Evolutionary conservation across 2,888 invertebrate species (phyloP).

Genomic region (Apotomis turbidana): DNA sequence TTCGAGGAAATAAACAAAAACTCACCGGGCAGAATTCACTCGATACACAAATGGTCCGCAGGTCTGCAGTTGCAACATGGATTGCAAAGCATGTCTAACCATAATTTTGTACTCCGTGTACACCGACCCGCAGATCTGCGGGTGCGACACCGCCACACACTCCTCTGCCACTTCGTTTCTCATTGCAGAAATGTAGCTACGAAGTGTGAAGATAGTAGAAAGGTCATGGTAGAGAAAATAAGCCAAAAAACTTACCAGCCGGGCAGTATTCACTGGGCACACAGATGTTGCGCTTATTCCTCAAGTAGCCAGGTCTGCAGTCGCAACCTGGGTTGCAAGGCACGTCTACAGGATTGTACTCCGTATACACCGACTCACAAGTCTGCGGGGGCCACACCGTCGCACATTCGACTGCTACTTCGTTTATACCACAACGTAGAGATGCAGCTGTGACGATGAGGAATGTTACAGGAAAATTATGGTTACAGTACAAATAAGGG

Average conservation of each 20-base stretch:
- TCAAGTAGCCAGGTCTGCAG: conserved; percentile 34
- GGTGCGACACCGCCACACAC: no score
- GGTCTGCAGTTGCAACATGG: conserved; percentile 35
- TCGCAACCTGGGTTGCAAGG: conserved; percentile 33
- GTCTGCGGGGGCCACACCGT: conserved; percentile 7
- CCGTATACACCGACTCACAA: conserved; percentile 33
- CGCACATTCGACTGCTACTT: conserved; percentile 24
- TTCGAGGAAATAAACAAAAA: conserved; percentile 30
- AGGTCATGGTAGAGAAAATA: conserved; percentile 31
- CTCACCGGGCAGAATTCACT: conserved; percentile 29
- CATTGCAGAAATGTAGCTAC: conserved; percentile 51
- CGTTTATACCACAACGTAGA: conserved; percentile 28
- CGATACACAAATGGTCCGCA: conserved; percentile 31
- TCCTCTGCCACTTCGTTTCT: no score
- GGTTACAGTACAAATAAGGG: no score
- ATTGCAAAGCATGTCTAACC: conserved; percentile 5
- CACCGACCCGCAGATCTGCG: not conserved
- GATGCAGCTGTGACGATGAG: conserved; percentile 11
- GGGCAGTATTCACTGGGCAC: conserved; percentile 32
- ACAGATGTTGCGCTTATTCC: conserved; percentile 28
- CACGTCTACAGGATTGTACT: conserved; percentile 6
- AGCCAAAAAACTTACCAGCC: conserved; percentile 12
- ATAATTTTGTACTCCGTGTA: conserved; percentile 19
- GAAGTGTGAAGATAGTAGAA: not conserved
- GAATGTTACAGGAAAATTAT: no score